A percentile compares a stretch with the other conserved stretches of the same genome.
These are phyloP conservation scores for Chlorodrepanis virens DNA, from an alignment of 2,113 vertebrate genomes.

Conservation along the genomic window DNA sequence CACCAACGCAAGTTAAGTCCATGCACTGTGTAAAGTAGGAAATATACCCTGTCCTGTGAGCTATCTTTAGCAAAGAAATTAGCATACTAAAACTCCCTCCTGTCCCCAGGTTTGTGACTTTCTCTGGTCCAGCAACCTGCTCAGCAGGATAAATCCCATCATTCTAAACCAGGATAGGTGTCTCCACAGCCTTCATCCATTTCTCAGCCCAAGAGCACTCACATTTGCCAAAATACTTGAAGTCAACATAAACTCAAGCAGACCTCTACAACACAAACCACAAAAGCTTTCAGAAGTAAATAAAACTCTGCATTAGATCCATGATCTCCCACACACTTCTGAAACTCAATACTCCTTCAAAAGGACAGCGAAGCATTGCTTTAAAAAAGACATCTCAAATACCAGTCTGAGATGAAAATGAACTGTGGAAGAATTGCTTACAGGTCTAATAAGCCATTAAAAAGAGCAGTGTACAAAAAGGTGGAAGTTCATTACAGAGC, in stretches of 20 bases:
- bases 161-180: neutral
- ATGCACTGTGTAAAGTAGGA: fast-evolving
- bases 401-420: neutral
- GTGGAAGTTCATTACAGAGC: neutral
- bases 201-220: neutral
- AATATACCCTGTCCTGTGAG: neutral
- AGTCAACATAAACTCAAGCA: neutral
- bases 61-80: neutral
- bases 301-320: neutral
- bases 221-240: neutral
- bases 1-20: neutral
- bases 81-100: neutral
- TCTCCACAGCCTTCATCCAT: neutral
- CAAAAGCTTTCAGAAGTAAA: neutral
- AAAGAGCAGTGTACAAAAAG: neutral
- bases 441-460: neutral
- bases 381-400: neutral
- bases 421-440: neutral
- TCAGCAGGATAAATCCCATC: neutral
- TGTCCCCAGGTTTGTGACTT: neutral
- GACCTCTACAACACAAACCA: neutral
- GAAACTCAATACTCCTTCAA: neutral
- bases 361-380: neutral
- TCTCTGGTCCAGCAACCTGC: fast-evolving
- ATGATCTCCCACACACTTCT: neutral